Base-by-base conservation (phyloP, 2,888 invertebrate species). In the Acrocera orbiculus region DNA sequence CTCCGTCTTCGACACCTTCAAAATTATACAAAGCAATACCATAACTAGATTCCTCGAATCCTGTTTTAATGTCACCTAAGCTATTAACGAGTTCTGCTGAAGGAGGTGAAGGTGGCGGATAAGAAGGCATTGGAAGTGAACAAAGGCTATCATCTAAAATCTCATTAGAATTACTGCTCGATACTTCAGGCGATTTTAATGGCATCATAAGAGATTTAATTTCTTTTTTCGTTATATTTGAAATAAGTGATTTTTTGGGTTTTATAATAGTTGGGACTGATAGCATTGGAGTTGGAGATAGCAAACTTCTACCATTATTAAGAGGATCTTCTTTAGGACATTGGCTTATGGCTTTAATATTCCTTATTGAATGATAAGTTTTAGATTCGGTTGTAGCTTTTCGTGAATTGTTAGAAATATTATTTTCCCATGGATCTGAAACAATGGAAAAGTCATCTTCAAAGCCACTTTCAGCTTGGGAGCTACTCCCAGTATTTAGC, bases 1-100 rank as follows among this genome's bases (percentile, higher is more conserved):
- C 87, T 45, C 77, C 82, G 11, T 68, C 63, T 48, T 83, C 80
- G 10, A 68, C 64, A 10, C 78, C 74, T 40, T 69, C 66, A 50
- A 80, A 87, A 58, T 85, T 78, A 54, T 74, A 85, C 25, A 82
- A 58, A 10, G 85, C 82, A 39, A 85, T 65, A 13, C 79, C 86
- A 52, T 77, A 72, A 1, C 85, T 73, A 44, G 66, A 61, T 14
- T 65, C 57, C 4, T 58, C 54, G 27, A 53, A 50, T 24, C 34
- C 40, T 5, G 58, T 36, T 47, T 53, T 44, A 50, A 58, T 54
- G n/a, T 27, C 20, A n/a, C 26, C 16, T 30, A 38, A 29, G 28
- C 11, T 11, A 23, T 23, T 9, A 6, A 11, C 8, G 3, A 10
- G 4, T 4, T 22, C 22, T 19, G 19, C 56, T 14, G 57, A 53